phyloP scores from a whole-genome alignment of 1,140 invertebrate genomes.

The Bombus pyrosoma region DNA sequence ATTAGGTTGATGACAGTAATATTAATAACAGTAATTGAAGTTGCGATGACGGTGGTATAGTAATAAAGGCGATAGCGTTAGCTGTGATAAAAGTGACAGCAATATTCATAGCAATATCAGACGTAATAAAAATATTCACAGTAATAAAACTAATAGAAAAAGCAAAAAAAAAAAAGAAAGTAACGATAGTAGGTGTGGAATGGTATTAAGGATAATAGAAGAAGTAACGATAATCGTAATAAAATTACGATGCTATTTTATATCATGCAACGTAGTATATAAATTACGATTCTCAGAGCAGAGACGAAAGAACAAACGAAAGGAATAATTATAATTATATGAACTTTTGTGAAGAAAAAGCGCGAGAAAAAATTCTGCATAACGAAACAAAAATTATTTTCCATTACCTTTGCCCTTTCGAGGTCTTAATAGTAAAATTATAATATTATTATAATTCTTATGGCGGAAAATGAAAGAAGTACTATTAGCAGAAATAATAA shows the following conservation, averaged over 20 bases:
- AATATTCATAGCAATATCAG: constrained; percentile 2
- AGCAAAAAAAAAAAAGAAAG: background rate
- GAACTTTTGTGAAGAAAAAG: background rate
- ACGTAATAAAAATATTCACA: background rate
- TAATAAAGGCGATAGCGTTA: background rate
- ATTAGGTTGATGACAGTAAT: constrained; percentile 27
- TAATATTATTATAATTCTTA: background rate
- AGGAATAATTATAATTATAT: background rate
- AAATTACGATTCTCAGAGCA: background rate
- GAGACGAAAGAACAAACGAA: background rate
- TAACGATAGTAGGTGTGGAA: background rate
- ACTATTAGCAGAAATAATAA: too few species aligned
- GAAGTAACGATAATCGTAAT: background rate
- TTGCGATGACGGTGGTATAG: background rate
- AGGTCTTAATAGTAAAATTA: background rate
- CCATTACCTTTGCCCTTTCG: too few species aligned
- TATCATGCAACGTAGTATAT: too few species aligned
- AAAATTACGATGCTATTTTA: background rate
- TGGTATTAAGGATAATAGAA: background rate
- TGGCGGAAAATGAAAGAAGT: background rate
- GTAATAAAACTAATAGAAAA: background rate
- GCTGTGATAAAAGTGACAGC: too few species aligned
- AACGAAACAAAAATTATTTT: background rate
- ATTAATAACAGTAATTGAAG: constrained; percentile 24
- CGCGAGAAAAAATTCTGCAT: background rate